Evolutionary conservation across 2,113 vertebrate genomes (phyloP), one percentile per base, ranked within the genome.

Genomic region (Ciconia maguari): DNA sequence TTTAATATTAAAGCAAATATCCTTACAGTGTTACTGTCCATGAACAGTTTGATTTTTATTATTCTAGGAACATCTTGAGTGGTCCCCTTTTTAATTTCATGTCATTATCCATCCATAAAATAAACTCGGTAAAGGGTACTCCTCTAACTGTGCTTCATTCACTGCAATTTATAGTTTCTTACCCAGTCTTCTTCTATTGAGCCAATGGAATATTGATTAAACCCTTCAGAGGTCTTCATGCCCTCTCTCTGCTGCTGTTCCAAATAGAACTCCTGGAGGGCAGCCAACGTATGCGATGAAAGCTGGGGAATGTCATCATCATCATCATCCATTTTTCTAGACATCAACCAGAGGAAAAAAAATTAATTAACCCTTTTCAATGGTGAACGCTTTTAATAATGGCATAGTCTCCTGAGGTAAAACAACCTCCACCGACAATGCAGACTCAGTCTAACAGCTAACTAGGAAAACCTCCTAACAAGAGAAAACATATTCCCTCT

Each of bases 181-280:
- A 99, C 99, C 99, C 99, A 99, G 95, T 99, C 98, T 97, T 99
- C 99, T 92, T 98, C 98, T 94, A 99, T 94, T 1, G 98, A 97
- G 72, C 99, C 99, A 60, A 99, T 77, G 34, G 96, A 90, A 25
- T 98, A 99, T 79, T 96, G 98, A 74, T 98, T 94, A 17, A 91
- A 84, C 7, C 62, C 88, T 1, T 93, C 61, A 52, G 42, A 76
- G 82, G 90, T 74, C 91, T 91, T 95, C 90, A 76, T 62, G 75
- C 93, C 94, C 18, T 96, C 96, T 83, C 72, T 95, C 21, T 96
- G 92, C 86, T 97, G 95, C 83, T 97, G 98, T 86, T 99, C 99
- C 14, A 95, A 87, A 93, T 99, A 99, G 94, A 99, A 99, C 89
- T 99, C 99, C 94, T 99, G 99, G 94, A 99, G 98, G 17, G 99